Percentiles rank a stretch among this genome's conserved stretches.
phyloP scores from a whole-genome alignment of 2,113 vertebrate genomes.

The Myrmecobius fasciatus region DNA sequence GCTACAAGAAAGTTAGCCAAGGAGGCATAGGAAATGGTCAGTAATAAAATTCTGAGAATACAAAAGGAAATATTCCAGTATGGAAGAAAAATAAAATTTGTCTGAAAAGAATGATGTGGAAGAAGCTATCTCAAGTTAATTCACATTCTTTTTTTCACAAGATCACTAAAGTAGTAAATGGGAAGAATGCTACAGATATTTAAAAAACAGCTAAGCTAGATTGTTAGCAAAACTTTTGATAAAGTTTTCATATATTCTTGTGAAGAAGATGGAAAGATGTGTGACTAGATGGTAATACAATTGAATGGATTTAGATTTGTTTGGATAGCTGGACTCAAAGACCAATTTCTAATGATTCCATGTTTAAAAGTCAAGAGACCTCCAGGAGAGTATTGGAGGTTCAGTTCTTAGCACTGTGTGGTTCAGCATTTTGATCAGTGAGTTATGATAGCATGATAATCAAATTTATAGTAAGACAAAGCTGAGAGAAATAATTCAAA shows the following conservation, averaged over 20 bases:
- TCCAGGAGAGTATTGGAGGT: neutral
- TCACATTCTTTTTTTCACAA: neutral
- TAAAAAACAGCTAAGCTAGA: neutral
- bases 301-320: neutral
- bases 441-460: neutral
- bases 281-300: neutral
- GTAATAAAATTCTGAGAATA: neutral
- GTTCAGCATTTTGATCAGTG: neutral
- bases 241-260: neutral
- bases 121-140: neutral
- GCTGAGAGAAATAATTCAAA: neutral
- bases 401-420: neutral
- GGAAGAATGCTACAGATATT: neutral
- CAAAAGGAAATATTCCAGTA: neutral
- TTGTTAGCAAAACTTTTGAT: neutral
- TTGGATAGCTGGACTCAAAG: neutral
- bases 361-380: neutral
- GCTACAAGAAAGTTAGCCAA: neutral
- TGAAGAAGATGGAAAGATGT: neutral
- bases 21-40: neutral
- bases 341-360: too few species aligned
- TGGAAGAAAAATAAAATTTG: neutral
- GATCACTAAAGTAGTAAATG: neutral
- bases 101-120: neutral
- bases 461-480: neutral